Evolutionary conservation across 2,113 vertebrate species (phyloP).

Genomic region (Fukomys damarensis): DNA sequence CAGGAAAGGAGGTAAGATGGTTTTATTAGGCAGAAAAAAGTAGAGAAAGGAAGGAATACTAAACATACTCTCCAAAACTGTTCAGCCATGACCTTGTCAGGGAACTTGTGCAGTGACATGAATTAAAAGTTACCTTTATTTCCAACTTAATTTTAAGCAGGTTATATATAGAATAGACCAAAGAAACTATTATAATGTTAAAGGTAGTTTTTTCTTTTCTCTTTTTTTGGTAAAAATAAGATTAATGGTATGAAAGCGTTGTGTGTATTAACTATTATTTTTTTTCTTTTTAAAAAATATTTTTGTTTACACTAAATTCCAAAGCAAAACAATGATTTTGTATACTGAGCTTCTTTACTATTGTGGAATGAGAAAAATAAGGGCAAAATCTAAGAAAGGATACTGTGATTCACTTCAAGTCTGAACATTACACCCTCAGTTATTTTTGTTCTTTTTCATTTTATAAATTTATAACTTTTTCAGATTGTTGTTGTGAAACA

Average conservation of each 20-base stretch:
- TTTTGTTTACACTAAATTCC: neutral
- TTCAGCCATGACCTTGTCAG: constrained; percentile 8
- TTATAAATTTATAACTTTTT: neutral
- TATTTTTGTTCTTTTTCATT: neutral
- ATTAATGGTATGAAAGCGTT: neutral
- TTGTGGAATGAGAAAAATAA: neutral
- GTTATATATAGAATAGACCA: neutral
- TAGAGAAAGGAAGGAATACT: neutral
- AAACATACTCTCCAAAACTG: neutral
- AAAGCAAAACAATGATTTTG: neutral
- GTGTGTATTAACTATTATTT: neutral
- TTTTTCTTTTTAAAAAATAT: neutral
- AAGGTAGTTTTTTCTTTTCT: constrained; percentile 1
- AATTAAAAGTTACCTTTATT: constrained; percentile 32
- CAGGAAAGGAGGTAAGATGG: constrained; percentile 14
- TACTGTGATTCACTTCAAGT: neutral
- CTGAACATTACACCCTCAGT: neutral
- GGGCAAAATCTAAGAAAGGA: neutral
- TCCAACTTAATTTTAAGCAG: constrained; percentile 38
- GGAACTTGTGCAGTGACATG: neutral
- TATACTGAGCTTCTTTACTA: neutral
- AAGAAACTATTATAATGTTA: neutral
- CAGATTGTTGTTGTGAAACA: constrained; percentile 41
- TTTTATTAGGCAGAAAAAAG: neutral
- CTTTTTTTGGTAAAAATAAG: constrained; percentile 26